Conservation (phyloP, 2,888 invertebrate species). For the Stenolophus ochropezus region DNA sequence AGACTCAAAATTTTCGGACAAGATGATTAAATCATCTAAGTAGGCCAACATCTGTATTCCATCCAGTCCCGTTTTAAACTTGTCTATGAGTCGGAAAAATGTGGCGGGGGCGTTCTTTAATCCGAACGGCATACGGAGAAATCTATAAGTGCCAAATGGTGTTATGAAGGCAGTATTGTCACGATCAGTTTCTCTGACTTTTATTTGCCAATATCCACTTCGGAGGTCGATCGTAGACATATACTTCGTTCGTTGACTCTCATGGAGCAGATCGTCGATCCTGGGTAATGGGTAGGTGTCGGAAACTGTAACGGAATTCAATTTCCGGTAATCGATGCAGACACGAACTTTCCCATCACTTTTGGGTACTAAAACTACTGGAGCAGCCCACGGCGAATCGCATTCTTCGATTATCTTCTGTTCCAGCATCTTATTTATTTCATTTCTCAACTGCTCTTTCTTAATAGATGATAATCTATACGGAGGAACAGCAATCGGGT, state of each 20-base stretch:
- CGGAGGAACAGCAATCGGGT: constrained; percentile 67
- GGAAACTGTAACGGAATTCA: constrained; percentile 49
- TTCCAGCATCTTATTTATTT: constrained; percentile 66
- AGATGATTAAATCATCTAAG: not conserved
- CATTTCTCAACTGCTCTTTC: constrained; percentile 62
- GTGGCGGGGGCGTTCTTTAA: not conserved
- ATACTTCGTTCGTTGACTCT: constrained; percentile 5
- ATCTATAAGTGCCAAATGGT: not conserved
- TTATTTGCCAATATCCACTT: not conserved
- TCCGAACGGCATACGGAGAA: not conserved
- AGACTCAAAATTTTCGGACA: not conserved
- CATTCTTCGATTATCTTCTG: constrained; percentile 69
- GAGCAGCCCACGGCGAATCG: constrained; percentile 69
- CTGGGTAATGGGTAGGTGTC: constrained; percentile 59
- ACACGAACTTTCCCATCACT: constrained; percentile 65
- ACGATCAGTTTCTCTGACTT: not conserved
- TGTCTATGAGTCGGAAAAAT: not conserved
- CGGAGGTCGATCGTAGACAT: not conserved
- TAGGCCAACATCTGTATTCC: not conserved
- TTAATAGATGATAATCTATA: constrained; percentile 66
- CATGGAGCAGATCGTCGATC: constrained; percentile 60
- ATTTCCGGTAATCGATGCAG: constrained; percentile 67
- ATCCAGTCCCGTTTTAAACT: not conserved
- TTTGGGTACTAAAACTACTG: constrained; percentile 68
- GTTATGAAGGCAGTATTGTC: constrained; percentile 12